Percentiles rank a stretch among this genome's conserved stretches.
Evolutionary conservation across 2,888 invertebrate species (phyloP).

Genomic region (Sialis fuliginosa): DNA sequence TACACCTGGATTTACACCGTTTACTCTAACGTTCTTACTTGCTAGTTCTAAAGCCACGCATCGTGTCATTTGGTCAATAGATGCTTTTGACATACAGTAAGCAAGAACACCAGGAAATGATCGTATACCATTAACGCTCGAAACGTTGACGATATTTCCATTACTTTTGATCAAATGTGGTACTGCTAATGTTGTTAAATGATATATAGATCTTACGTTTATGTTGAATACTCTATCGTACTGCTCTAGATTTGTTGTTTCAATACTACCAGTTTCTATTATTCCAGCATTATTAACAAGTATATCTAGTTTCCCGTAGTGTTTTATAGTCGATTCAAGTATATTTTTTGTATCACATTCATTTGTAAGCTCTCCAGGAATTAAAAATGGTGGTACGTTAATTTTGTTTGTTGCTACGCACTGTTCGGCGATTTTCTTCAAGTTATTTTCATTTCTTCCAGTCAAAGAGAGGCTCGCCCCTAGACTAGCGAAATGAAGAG

Average conservation of each 20-base stretch:
- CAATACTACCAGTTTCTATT: constrained; percentile 64
- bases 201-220: constrained; percentile 69
- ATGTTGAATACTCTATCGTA: constrained; percentile 80
- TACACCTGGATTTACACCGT: constrained; percentile 88
- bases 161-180: constrained; percentile 69
- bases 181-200: constrained; percentile 71
- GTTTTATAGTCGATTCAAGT: constrained; percentile 50
- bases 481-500: constrained; percentile 52
- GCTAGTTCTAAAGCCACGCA: constrained; percentile 81
- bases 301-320: constrained; percentile 65
- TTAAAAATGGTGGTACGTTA: constrained; percentile 31
- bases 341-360: constrained; percentile 56
- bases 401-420: constrained; percentile 26
- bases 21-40: constrained; percentile 67
- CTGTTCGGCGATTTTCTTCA: constrained; percentile 39
- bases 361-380: constrained; percentile 54
- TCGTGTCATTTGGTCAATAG: constrained; percentile 87
- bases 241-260: constrained; percentile 69
- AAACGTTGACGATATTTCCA: constrained; percentile 90
- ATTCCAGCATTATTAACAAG: constrained; percentile 83
- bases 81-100: constrained; percentile 85
- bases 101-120: constrained; percentile 81
- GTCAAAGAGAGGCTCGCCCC: constrained; percentile 58
- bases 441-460: constrained; percentile 51
- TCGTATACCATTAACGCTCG: constrained; percentile 81